Conservation (phyloP, 2,797 vertebrate species). For the Silurus lanzhouensis region DNA sequence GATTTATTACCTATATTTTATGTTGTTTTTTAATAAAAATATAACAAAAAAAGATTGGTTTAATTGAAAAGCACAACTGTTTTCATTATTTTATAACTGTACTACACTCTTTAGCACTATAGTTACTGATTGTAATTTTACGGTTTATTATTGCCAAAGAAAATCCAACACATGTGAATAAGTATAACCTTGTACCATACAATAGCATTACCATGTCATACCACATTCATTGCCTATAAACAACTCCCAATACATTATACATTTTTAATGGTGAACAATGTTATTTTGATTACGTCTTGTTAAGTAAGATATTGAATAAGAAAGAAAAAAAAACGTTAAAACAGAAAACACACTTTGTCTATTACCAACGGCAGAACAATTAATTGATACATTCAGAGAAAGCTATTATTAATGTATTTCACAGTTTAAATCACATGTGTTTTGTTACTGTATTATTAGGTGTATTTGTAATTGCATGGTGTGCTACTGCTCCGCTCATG, state of each 20-base stretch:
- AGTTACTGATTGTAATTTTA: background rate
- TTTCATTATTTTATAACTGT: background rate
- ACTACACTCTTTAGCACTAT: background rate
- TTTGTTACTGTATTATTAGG: background rate
- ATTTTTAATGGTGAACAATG: background rate
- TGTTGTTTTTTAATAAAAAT: background rate
- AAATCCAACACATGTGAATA: background rate
- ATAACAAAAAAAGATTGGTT: background rate
- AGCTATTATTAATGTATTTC: background rate
- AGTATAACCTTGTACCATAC: background rate
- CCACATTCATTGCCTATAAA: background rate
- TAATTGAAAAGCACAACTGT: background rate
- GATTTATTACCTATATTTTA: background rate
- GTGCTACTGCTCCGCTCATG: constrained; percentile 1
- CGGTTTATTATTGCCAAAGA: background rate
- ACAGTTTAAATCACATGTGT: background rate
- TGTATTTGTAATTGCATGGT: constrained; percentile 15
- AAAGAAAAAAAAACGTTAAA: background rate
- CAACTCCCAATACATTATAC: background rate
- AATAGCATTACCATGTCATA: background rate
- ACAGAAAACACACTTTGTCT: background rate
- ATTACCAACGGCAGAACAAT: background rate
- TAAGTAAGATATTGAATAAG: too few species aligned
- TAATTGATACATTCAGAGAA: background rate
- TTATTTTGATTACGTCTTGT: background rate